A percentile compares a stretch with the other conserved stretches of the same genome.
phyloP scores from a whole-genome alignment of 2,888 invertebrate species.

The Venusia cambrica region DNA sequence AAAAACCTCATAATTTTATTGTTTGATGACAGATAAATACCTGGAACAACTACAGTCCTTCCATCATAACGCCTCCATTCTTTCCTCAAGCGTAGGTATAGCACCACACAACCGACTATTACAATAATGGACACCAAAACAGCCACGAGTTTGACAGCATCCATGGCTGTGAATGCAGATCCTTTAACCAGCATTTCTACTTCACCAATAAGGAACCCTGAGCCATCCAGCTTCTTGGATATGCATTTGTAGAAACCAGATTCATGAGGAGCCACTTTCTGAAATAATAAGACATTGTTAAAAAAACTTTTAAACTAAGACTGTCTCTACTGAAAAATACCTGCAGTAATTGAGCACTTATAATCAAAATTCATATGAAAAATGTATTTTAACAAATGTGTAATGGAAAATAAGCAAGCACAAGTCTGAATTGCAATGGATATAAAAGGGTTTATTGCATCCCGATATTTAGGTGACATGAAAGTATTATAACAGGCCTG shows the following conservation, averaged over 20 bases:
- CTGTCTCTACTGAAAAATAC: no score
- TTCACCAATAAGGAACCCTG: constrained; percentile 75
- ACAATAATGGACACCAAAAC: constrained; percentile 70
- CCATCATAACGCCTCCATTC: constrained; percentile 70
- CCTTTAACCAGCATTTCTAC: constrained; percentile 82
- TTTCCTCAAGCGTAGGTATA: constrained; percentile 64
- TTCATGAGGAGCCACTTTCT: constrained; percentile 83
- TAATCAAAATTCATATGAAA: no score
- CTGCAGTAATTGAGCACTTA: no score
- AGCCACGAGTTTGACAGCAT: constrained; percentile 70
- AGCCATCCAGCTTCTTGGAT: constrained; percentile 78
- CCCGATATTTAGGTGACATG: no score
- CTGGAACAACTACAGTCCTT: constrained; percentile 56
- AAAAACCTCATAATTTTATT: neutral
- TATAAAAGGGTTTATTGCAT: no score
- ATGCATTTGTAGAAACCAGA: constrained; percentile 84
- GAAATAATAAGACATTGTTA: constrained; percentile 17
- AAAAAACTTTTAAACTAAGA: no score
- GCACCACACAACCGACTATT: constrained; percentile 62
- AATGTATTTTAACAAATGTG: no score
- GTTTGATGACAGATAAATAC: constrained; percentile 41
- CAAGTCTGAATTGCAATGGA: no score
- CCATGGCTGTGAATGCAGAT: constrained; percentile 57
- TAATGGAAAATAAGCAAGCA: no score
- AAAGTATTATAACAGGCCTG: no score